Evolutionary conservation across 2,113 vertebrate genomes (phyloP).

Genomic region (Heliornis fulica): DNA sequence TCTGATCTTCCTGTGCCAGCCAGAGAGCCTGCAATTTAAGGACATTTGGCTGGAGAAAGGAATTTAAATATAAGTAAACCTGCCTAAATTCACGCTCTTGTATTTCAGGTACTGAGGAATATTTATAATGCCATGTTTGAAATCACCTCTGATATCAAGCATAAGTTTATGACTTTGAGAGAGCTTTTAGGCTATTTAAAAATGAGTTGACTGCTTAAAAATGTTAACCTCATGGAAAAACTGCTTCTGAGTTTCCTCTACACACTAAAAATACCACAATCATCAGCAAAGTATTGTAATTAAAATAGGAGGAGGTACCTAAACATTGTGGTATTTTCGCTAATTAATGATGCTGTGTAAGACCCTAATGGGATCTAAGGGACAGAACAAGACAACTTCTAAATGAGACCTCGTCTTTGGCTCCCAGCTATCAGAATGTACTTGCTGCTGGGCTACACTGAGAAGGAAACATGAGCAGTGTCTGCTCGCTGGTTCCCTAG

Average conservation of each 20-base stretch:
- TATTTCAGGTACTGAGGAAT: not conserved
- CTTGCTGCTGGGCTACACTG: not conserved
- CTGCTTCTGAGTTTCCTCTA: not conserved
- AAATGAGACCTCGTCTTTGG: not conserved
- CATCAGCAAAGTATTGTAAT: not conserved
- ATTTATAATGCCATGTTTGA: not conserved
- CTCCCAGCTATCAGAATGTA: not conserved
- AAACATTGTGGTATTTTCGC: not conserved
- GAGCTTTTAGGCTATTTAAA: not conserved
- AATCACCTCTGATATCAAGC: not conserved
- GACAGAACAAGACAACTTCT: not conserved
- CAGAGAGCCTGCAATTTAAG: conserved; percentile 27
- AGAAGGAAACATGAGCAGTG: not conserved
- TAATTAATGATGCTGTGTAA: not conserved
- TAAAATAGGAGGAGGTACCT: not conserved
- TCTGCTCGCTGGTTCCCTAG: not conserved
- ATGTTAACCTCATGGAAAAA: not conserved
- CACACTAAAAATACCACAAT: not conserved
- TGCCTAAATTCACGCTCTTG: not conserved
- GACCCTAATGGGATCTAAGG: not conserved
- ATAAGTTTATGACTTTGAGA: not conserved
- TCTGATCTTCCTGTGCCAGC: conserved; percentile 42
- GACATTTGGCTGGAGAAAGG: conserved; percentile 16
- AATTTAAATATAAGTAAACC: conserved; percentile 22
- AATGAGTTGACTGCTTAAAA: not conserved